Evolutionary conservation across 2,113 vertebrate genomes (phyloP), one percentile per base, ranked within the genome.

Genomic region (Micronycteris hirsuta): DNA sequence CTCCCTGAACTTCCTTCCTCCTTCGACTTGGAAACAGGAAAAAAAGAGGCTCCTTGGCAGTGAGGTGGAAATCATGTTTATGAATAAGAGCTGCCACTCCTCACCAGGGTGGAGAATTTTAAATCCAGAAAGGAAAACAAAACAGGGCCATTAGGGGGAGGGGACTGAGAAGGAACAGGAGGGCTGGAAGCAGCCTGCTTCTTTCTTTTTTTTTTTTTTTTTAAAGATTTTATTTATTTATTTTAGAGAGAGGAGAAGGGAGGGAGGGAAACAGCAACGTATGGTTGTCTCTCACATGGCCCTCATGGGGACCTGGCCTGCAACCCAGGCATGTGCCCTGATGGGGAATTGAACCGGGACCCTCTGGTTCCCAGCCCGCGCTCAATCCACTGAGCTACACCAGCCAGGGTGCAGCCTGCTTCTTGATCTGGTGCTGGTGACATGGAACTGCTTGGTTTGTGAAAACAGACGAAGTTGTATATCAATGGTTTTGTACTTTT

Each of bases 61-160:
- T 4, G 54, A 49, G 54, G 28, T 0, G 2, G 20, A 17, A 33
- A 17, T 38, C 38, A 20, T 7, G 28, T 22, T 68, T 12, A 6
- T 8, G 90, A 78, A 49, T 9, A 4, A 7, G 26, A 31, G 7
- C 54, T 33, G 19, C 20, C 38, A 45, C 16, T 36, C 36, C 67
- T 86, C 14, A 7, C 14, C 1, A 4, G 43, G 6, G 4, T 31
- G 38, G 26, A 41, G 54, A 26, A 15, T 1, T 76, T 70, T 28
- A 70, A 68, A 76, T 61, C 58, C 93, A 91, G 91, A 56, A 56
- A 77, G 78, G 63, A 89, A 95, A 91, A 17, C 0, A 3, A 65
- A 81, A 26, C 10, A 24, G 26, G 15, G 28, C 31, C 3, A 1
- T 58, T 26, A 11, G 41, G 24, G 0, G 9, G 36, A 71, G 1